These are phyloP conservation scores for Callitettix versicolor DNA, from an alignment of 1,140 invertebrate genomes.

Conservation along the genomic window DNA sequence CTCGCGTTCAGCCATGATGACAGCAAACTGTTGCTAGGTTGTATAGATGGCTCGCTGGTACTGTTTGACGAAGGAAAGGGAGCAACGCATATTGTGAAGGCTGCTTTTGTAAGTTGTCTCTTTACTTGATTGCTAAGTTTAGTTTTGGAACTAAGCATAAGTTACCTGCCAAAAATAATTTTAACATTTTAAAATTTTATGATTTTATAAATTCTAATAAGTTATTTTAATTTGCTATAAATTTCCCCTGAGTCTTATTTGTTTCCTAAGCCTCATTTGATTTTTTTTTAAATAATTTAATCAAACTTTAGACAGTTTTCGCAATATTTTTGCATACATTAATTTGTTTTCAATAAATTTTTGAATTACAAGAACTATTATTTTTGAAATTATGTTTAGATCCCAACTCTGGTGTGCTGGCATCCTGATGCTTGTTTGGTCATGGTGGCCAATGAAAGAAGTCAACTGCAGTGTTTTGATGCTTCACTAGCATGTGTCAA, in stretches of 20 bases:
- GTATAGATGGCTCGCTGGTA: conserved; percentile 65
- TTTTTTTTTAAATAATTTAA: too few relatives aligned
- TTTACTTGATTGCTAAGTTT: neutral
- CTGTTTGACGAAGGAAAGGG: conserved; percentile 53
- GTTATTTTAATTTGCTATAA: neutral
- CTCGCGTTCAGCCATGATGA: conserved; percentile 54
- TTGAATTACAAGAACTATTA: too few relatives aligned
- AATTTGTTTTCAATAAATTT: too few relatives aligned
- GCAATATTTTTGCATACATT: too few relatives aligned
- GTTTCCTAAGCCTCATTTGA: too few relatives aligned
- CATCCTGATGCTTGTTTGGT: conserved; percentile 57
- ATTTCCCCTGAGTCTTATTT: too few relatives aligned
- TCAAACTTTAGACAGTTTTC: too few relatives aligned
- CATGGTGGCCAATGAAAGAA: conserved; percentile 55
- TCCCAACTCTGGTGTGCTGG: conserved; percentile 59
- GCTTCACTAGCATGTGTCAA: conserved; percentile 53
- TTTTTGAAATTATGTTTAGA: conserved; percentile 39
- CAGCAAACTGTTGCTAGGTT: conserved; percentile 60
- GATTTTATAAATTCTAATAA: conserved; percentile 13
- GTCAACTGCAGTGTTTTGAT: conserved; percentile 70
- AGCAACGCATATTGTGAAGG: conserved; percentile 48
- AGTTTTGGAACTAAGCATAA: too few relatives aligned
- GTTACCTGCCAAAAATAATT: too few relatives aligned
- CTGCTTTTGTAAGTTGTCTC: conserved; percentile 45
- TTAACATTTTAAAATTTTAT: conserved; percentile 6